Percentiles rank a stretch among this genome's conserved stretches.
These are phyloP conservation scores for Eubasilissa splendida DNA, from an alignment of 2,888 invertebrate genomes.

Conservation along the genomic window DNA sequence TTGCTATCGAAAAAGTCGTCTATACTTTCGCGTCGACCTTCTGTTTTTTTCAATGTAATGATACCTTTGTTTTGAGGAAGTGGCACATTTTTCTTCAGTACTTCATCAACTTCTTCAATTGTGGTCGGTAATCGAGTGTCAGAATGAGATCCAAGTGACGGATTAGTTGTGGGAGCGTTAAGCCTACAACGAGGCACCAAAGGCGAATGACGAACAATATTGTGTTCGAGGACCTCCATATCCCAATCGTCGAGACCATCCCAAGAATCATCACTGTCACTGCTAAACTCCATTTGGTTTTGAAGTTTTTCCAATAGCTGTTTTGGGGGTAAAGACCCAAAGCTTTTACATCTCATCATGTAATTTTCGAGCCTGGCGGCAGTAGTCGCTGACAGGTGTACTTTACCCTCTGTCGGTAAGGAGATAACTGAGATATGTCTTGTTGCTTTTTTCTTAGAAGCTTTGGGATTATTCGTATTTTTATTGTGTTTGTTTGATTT, in stretches of 20 bases:
- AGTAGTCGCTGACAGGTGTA: constrained; percentile 61
- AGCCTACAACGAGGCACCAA: constrained; percentile 47
- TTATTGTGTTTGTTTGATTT: constrained; percentile 6
- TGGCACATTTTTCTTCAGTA: constrained; percentile 29
- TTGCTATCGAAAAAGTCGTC: constrained; percentile 56
- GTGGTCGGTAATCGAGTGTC: constrained; percentile 41
- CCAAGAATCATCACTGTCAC: constrained; percentile 68
- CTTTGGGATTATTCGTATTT: constrained; percentile 52
- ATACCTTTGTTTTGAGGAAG: constrained; percentile 25
- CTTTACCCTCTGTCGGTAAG: constrained; percentile 62
- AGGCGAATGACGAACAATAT: constrained; percentile 62
- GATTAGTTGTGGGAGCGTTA: constrained; percentile 19
- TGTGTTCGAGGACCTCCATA: constrained; percentile 67
- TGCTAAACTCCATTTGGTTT: constrained; percentile 62
- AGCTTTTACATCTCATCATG: constrained; percentile 67
- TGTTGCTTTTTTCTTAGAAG: constrained; percentile 58
- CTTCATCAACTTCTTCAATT: constrained; percentile 51
- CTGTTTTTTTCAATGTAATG: constrained; percentile 40
- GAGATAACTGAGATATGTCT: constrained; percentile 61
- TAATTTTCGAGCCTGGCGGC: constrained; percentile 67
- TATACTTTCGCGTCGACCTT: constrained; percentile 55
- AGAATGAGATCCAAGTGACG: neutral
- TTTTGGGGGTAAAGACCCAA: constrained; percentile 67
- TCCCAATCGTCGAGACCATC: constrained; percentile 71
- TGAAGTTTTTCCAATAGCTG: constrained; percentile 65